Conservation (phyloP, 2,113 vertebrate species). For the Phrynosoma platyrhinos region DNA sequence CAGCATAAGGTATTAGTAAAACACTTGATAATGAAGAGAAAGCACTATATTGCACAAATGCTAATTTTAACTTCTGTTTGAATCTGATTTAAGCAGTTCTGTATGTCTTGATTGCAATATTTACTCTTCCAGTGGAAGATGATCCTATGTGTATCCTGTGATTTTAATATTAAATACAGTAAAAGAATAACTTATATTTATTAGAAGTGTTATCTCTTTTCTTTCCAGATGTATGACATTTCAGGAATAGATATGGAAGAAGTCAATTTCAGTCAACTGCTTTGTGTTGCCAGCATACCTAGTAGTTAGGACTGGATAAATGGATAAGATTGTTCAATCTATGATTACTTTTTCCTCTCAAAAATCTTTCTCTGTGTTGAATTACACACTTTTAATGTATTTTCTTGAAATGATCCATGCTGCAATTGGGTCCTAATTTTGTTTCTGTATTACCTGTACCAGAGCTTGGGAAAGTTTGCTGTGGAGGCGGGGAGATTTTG, state of each 20-base stretch:
- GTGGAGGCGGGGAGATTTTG: too few species aligned
- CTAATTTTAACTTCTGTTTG: slow-evolving; percentile 56
- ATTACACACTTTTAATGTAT: not conserved
- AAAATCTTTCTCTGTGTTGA: not conserved
- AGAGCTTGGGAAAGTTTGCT: not conserved
- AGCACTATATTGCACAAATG: slow-evolving; percentile 51
- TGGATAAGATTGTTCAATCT: not conserved
- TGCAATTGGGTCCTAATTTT: not conserved
- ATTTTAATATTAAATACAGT: slow-evolving; percentile 39
- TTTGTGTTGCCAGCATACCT: not conserved
- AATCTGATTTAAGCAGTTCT: slow-evolving; percentile 42
- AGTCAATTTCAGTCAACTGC: not conserved
- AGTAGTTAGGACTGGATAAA: not conserved
- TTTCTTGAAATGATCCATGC: not conserved
- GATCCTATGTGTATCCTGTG: not conserved
- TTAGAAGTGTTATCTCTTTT: slow-evolving; percentile 13
- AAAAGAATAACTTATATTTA: slow-evolving; percentile 40
- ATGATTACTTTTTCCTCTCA: too few species aligned
- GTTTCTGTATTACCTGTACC: not conserved
- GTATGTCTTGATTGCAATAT: slow-evolving; percentile 35
- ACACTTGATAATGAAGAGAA: slow-evolving; percentile 16
- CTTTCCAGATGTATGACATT: not conserved
- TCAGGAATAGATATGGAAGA: not conserved
- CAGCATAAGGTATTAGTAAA: slow-evolving; percentile 10
- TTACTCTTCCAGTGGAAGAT: slow-evolving; percentile 59